A percentile compares a stretch with the other conserved stretches of the same genome.
These are phyloP conservation scores for Acrocyrtus sp. DNA, from an alignment of 2,888 invertebrate species.

Conservation along the genomic window DNA sequence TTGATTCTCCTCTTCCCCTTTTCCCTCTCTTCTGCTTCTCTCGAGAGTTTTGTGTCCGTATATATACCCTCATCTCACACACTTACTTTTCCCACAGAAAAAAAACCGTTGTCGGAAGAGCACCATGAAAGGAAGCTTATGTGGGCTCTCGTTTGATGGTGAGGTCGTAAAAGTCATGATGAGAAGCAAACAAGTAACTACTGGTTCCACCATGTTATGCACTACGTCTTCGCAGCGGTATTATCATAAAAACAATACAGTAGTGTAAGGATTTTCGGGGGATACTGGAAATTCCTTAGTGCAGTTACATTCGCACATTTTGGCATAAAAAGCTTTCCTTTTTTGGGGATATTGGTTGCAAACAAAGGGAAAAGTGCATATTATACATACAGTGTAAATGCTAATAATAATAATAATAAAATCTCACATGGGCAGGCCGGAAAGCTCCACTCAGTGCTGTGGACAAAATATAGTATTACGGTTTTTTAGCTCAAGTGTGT, in stretches of 20 bases:
- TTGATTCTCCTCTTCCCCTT: not conserved
- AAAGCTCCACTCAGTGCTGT: too few relatives aligned
- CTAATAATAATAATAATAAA: too few relatives aligned
- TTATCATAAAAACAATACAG: constrained; percentile 2
- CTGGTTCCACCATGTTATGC: constrained; percentile 1
- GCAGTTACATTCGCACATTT: too few relatives aligned
- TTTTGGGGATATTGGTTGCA: too few relatives aligned
- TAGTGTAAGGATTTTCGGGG: not conserved
- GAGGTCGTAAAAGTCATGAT: constrained; percentile 58
- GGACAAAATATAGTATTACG: too few relatives aligned
- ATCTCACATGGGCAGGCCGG: too few relatives aligned
- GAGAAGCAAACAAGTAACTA: constrained; percentile 53
- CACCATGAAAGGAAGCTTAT: constrained; percentile 50
- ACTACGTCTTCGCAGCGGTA: constrained; percentile 2
- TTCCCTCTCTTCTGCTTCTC: not conserved
- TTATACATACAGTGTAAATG: too few relatives aligned
- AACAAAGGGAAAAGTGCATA: too few relatives aligned
- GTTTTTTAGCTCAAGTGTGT: too few relatives aligned
- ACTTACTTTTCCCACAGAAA: too few relatives aligned
- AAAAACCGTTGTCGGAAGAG: too few relatives aligned
- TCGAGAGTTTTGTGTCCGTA: constrained; percentile 7
- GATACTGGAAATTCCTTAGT: not conserved
- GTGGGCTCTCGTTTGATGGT: constrained; percentile 54
- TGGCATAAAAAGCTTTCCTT: too few relatives aligned
- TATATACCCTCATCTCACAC: not conserved